A percentile compares a stretch with the other conserved stretches of the same genome.
Conservation (phyloP, 2,113 vertebrate genomes). For the Drymodes brunneopygia region DNA sequence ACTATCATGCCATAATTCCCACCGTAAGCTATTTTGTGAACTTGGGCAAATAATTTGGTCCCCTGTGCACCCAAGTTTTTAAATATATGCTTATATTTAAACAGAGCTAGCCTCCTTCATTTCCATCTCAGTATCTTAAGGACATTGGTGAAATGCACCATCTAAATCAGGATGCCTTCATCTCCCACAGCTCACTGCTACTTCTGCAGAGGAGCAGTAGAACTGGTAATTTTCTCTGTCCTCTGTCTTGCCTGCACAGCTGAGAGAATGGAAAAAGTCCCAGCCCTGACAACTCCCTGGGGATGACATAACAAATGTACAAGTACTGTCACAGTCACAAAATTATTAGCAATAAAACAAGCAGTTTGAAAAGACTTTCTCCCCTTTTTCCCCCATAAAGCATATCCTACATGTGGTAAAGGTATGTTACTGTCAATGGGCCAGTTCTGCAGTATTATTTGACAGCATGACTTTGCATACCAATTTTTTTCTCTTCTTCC, state of each 20-base stretch:
- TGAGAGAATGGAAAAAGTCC: neutral
- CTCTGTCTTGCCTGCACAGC: neutral
- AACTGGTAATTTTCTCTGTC: neutral
- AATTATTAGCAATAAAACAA: conserved; percentile 6
- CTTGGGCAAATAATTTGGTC: neutral
- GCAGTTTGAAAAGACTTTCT: neutral
- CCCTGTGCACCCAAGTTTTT: neutral
- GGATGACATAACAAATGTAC: neutral
- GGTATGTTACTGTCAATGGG: neutral
- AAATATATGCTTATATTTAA: neutral
- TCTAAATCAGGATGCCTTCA: neutral
- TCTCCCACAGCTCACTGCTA: neutral
- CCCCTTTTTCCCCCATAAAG: neutral
- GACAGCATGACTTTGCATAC: neutral
- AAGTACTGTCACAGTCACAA: neutral
- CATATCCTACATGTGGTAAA: neutral
- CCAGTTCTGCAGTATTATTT: neutral
- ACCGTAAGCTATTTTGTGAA: neutral
- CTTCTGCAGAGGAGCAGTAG: neutral
- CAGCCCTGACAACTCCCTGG: neutral
- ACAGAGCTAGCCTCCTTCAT: neutral
- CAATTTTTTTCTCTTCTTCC: neutral
- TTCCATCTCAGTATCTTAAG: neutral
- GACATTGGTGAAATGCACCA: neutral
- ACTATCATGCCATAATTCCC: neutral